Conservation (phyloP, 1,140 invertebrate species). For the Heliconius eleuchia region DNA sequence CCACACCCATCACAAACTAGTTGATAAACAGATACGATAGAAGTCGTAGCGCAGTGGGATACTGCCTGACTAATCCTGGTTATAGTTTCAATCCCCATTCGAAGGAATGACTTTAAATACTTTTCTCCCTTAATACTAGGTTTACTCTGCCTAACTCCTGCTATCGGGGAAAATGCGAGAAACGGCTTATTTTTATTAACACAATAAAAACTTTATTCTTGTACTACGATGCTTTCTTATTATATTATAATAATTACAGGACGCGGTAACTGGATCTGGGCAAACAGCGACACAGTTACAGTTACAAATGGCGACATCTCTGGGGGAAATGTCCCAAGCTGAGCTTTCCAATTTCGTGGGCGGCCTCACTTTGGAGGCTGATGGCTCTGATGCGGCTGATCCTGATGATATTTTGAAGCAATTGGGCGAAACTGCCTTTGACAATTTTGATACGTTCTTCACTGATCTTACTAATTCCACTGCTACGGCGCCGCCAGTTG, state of each 20-base stretch:
- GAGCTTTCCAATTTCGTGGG: conserved; percentile 85
- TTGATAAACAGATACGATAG: too few species aligned
- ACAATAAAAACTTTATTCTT: background rate
- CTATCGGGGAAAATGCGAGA: too few species aligned
- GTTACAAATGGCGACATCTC: conserved; percentile 71
- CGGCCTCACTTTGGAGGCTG: conserved; percentile 74
- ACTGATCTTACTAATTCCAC: conserved; percentile 77
- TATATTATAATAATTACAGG: conserved; percentile 57
- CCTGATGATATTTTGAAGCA: conserved; percentile 88
- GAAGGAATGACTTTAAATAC: too few species aligned
- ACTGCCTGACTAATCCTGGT: too few species aligned
- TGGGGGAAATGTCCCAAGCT: conserved; percentile 85
- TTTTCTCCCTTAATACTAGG: too few species aligned
- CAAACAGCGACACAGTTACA: conserved; percentile 68
- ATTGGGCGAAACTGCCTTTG: conserved; percentile 85
- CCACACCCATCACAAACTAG: too few species aligned
- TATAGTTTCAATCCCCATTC: too few species aligned
- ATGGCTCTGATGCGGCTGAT: conserved; percentile 80
- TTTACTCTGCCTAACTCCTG: too few species aligned
- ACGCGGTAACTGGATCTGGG: conserved; percentile 72
- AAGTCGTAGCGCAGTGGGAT: too few species aligned
- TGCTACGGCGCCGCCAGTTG: conserved; percentile 68
- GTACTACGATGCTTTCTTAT: conserved; percentile 18
- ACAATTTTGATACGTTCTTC: conserved; percentile 79
- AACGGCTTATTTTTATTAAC: background rate